Conservation (phyloP, 2,113 vertebrate genomes). For the Odocoileus hemionus region DNA sequence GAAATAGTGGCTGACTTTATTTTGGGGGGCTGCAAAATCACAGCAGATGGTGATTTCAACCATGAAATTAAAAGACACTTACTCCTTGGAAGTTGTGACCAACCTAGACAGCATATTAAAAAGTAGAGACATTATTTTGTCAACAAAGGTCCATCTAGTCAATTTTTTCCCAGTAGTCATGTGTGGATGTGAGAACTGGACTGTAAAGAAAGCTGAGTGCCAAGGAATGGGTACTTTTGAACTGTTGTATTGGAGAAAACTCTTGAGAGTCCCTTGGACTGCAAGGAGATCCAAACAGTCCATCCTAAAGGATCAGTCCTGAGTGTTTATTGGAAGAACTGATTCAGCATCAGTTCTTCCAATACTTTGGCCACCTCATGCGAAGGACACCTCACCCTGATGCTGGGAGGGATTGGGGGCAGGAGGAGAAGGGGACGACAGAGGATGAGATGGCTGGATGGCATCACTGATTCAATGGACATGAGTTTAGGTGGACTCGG, state of each 20-base stretch:
- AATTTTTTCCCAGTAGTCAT: not conserved
- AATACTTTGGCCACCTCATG: not conserved
- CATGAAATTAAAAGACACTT: not conserved
- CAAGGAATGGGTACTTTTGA: not conserved
- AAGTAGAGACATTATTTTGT: not conserved
- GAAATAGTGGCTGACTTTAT: not conserved
- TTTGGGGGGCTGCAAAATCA: not conserved
- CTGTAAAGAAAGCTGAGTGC: accelerated
- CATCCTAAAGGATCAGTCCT: not conserved
- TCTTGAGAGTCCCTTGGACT: not conserved
- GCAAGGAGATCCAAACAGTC: not conserved
- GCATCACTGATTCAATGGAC: not conserved
- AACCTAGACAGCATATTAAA: not conserved
- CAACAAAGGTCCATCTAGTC: not conserved
- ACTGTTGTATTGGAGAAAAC: not conserved
- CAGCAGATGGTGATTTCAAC: not conserved
- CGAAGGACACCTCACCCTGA: not conserved
- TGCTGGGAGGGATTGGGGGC: not conserved
- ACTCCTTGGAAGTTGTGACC: not conserved
- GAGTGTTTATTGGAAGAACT: not conserved
- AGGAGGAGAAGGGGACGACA: not conserved
- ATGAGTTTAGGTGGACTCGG: not conserved
- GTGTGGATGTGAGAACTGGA: not conserved
- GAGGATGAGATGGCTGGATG: not conserved
- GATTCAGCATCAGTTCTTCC: too few species aligned